phyloP scores from a whole-genome alignment of 1,140 invertebrate species.

The Calephelis nemesis region DNA sequence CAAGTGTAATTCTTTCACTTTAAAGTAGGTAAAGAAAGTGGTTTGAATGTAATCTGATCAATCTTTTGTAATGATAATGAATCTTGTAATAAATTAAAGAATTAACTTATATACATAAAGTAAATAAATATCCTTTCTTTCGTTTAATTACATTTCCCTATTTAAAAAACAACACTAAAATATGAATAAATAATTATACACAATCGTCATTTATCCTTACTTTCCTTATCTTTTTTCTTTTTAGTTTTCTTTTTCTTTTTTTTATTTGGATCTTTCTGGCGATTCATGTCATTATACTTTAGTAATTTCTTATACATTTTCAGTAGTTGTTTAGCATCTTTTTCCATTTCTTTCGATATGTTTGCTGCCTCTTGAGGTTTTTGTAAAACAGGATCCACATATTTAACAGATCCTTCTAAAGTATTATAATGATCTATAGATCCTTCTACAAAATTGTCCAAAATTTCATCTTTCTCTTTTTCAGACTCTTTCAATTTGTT shows the following conservation, averaged over 20 bases:
- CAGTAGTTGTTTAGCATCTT: constrained; percentile 69
- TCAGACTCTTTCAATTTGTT: constrained; percentile 20
- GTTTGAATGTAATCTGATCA: too few relatives aligned
- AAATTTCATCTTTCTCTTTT: constrained; percentile 26
- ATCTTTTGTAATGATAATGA: too few relatives aligned
- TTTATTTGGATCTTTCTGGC: constrained; percentile 55
- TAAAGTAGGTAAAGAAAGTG: too few relatives aligned
- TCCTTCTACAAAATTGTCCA: constrained; percentile 53
- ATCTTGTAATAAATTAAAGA: too few relatives aligned
- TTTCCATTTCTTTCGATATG: constrained; percentile 64
- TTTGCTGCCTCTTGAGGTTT: constrained; percentile 33
- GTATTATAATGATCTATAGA: constrained; percentile 71
- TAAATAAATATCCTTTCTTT: too few relatives aligned
- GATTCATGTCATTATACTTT: constrained; percentile 69
- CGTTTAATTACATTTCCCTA: too few relatives aligned
- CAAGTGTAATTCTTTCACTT: too few relatives aligned
- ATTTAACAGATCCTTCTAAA: constrained; percentile 66
- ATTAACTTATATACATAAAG: too few relatives aligned
- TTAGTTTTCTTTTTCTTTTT: constrained; percentile 65
- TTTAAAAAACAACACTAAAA: constrained; percentile 9
- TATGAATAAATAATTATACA: constrained; percentile 5
- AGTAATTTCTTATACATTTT: constrained; percentile 76
- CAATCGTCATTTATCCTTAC: constrained; percentile 19
- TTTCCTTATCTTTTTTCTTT: constrained; percentile 49
- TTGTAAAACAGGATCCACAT: constrained; percentile 59